These are phyloP conservation scores for Psilopogon haemacephalus DNA, from an alignment of 2,113 vertebrate species.

Conservation along the genomic window DNA sequence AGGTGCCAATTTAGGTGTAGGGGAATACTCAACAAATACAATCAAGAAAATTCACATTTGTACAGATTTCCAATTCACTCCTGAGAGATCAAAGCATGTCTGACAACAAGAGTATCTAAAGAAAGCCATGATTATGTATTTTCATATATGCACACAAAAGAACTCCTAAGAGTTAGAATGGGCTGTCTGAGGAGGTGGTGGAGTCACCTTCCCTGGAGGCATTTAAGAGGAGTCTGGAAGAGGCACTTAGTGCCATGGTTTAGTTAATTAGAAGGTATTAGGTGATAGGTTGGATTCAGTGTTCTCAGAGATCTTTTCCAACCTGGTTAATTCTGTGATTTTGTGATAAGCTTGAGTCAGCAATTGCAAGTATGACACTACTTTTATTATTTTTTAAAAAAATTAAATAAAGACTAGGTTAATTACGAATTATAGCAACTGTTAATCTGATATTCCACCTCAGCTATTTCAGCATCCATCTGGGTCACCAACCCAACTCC, in stretches of 20 bases:
- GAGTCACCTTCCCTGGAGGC: too few species aligned
- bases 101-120: not conserved
- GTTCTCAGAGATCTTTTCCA: too few species aligned
- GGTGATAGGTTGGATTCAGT: too few species aligned
- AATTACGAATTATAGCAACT: not conserved
- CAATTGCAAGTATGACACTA: not conserved
- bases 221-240: too few species aligned
- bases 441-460: not conserved
- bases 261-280: too few species aligned
- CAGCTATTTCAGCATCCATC: not conserved
- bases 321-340: too few species aligned
- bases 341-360: too few species aligned
- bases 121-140: not conserved
- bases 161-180: not conserved
- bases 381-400: too few species aligned
- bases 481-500: not conserved
- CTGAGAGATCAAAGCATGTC: not conserved
- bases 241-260: too few species aligned
- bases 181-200: too few species aligned
- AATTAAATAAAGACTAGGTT: not conserved
- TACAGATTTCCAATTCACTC: not conserved
- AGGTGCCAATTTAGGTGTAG: fast-evolving
- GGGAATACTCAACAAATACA: fast-evolving
- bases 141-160: not conserved
- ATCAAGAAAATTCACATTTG: not conserved